Base-by-base conservation (phyloP, 2,113 vertebrate species). In the Etheostoma cragini region DNA sequence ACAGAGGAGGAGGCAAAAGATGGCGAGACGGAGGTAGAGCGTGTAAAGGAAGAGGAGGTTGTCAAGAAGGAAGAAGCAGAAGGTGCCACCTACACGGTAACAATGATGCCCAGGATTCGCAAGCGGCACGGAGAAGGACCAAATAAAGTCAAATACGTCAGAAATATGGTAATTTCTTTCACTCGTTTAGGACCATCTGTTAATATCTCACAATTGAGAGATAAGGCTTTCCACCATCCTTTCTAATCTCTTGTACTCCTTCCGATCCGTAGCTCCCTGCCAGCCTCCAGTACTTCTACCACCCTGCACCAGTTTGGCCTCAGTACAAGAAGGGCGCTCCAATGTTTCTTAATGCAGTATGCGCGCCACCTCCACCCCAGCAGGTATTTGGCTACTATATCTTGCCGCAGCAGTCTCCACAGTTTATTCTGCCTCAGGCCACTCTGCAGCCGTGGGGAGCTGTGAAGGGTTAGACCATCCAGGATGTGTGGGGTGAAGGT, bases 361-460 rank as follows among this genome's bases (percentile, higher is more conserved):
- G 88, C 3, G 71, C 88, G 0, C 88, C 94, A 8, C 67, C 92
- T 0, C 80, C 91, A 0, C 78, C 90, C 2, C 83, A 86, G 75
- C 89, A 83, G 56, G 79, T 95, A 12, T 85, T 94, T 16, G 87
- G 93, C 73, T 95, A 94, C 89, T 95, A 94, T 78, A 72, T 95
- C 47, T 26, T 94, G 52, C 92, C 92, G 2, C 94, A 92, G 65
- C 81, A 83, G 0, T 45, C 91, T 16, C 93, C 94, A 0, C 95
- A 94, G 82, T 96, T 96, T 89, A 93, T 96, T 60, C 14, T 96
- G 57, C 94, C 95, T 47, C 93, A 94, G 26, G 93, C 94, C 72
- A 22, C 90, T 49, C 67, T 95, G 66, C 93, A 94, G 76, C 85
- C 92, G 4, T 94, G 93, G 90, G 92, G 84, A 16, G 67, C 82